Conservation (phyloP, 2,797 vertebrate species). For the Darevskia nairensis region DNA sequence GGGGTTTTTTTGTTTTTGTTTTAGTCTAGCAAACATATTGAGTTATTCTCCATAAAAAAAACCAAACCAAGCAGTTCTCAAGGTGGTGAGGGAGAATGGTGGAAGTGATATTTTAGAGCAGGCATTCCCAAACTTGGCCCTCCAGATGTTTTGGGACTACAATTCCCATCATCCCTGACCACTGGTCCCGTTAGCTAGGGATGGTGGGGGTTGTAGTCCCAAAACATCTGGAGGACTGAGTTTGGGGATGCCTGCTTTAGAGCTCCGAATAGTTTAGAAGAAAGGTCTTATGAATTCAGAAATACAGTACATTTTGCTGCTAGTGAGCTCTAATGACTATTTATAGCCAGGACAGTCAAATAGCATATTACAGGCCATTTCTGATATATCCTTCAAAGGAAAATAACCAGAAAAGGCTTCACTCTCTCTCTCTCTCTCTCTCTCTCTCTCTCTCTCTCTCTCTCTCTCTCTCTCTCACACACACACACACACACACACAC, state of each 20-base stretch:
- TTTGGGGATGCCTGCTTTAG: neutral
- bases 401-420: neutral
- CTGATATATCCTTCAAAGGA: conserved; percentile 1
- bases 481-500: too few species aligned
- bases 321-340: neutral
- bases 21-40: neutral
- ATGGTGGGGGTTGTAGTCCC: too few species aligned
- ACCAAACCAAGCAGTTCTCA: neutral
- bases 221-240: too few species aligned
- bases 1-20: neutral
- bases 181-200: too few species aligned
- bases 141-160: too few species aligned
- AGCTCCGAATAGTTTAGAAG: neutral
- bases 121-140: too few species aligned
- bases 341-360: neutral
- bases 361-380: neutral
- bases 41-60: neutral
- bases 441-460: too few species aligned
- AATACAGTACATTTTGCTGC: neutral
- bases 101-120: too few species aligned
- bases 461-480: too few species aligned
- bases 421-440: too few species aligned
- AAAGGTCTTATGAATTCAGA: neutral
- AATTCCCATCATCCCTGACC: too few species aligned
- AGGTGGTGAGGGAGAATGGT: too few species aligned